Evolutionary conservation across 2,797 vertebrate genomes (phyloP).

Genomic region (Picus viridis): DNA sequence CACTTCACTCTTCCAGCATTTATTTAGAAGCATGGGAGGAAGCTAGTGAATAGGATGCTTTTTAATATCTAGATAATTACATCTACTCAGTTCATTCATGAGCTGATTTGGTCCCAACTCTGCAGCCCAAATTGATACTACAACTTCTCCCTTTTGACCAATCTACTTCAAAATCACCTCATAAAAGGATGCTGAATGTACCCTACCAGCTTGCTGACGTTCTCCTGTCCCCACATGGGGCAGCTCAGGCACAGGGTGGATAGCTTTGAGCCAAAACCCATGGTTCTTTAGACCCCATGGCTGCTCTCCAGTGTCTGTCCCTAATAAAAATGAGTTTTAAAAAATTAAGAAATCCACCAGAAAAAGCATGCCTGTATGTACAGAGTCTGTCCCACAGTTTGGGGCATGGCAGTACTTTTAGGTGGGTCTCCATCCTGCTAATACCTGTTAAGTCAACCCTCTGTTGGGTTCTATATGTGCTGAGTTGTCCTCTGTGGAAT

Average conservation of each 20-base stretch:
- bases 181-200: background rate
- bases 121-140: background rate
- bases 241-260: background rate
- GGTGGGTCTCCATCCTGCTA: background rate
- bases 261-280: background rate
- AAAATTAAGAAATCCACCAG: background rate
- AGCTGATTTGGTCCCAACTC: conserved; percentile 14
- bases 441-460: background rate
- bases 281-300: background rate
- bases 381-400: background rate
- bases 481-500: background rate
- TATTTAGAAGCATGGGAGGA: background rate
- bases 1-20: background rate
- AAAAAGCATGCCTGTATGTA: background rate
- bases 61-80: conserved; percentile 49
- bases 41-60: background rate
- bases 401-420: background rate
- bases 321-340: background rate
- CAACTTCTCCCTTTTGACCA: background rate
- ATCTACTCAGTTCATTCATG: conserved; percentile 26
- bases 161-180: background rate
- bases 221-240: rapidly evolving
- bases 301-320: background rate
- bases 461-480: rapidly evolving
- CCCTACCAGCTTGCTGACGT: conserved; percentile 1